phyloP scores from a whole-genome alignment of 2,113 vertebrate genomes.

The Sminthopsis crassicaudata region DNA sequence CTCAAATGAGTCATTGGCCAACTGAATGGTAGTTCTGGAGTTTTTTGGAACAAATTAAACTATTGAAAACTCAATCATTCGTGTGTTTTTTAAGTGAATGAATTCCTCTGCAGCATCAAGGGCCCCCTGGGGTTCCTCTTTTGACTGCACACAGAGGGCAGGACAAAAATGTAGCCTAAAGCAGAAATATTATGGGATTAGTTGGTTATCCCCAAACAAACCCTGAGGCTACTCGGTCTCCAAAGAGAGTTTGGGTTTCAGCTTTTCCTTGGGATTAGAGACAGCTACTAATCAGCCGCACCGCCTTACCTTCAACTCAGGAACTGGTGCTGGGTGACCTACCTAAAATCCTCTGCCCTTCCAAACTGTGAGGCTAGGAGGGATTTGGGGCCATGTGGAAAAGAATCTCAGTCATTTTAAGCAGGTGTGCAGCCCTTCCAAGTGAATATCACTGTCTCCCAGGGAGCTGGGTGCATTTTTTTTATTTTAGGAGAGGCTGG shows the following conservation, averaged over 20 bases:
- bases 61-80: not conserved
- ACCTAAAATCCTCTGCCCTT: not conserved
- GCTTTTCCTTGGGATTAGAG: conserved; percentile 55
- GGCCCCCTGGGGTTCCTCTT: conserved; percentile 44
- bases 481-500: not conserved
- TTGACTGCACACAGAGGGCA: conserved; percentile 63
- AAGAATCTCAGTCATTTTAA: not conserved
- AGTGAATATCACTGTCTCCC: not conserved
- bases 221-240: conserved; percentile 49
- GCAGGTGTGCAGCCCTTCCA: conserved; percentile 17
- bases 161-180: conserved; percentile 67
- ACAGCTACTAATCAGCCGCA: conserved; percentile 4
- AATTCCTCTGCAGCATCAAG: conserved; percentile 19
- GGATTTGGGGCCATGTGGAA: not conserved
- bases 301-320: not conserved
- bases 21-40: not conserved
- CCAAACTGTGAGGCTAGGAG: not conserved
- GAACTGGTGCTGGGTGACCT: not conserved
- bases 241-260: conserved; percentile 50
- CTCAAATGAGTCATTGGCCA: not conserved
- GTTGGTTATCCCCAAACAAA: conserved; percentile 68
- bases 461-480: not conserved
- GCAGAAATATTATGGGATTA: conserved; percentile 66
- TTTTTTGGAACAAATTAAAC: not conserved
- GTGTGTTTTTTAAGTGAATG: conserved; percentile 50